Conservation (phyloP, 2,113 vertebrate species). For the Hypanus sabinus region DNA sequence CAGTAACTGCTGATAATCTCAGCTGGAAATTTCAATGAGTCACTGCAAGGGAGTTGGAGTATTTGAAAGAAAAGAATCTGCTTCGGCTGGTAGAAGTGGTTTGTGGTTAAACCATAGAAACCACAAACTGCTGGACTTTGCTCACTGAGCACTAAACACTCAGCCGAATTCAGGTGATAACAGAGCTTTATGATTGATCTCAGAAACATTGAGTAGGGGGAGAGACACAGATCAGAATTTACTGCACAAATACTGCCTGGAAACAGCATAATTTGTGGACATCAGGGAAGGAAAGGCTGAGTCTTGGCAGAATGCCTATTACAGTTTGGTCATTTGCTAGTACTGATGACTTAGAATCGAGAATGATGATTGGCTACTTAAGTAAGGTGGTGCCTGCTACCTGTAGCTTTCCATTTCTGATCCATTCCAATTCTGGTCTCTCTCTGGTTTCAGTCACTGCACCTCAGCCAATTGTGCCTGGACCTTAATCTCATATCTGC, state of each 20-base stretch:
- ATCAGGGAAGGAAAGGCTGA: background rate
- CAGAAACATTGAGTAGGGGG: background rate
- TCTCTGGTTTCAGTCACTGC: background rate
- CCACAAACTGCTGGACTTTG: background rate
- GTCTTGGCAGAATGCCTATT: background rate
- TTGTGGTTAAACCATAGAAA: background rate
- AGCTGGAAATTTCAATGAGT: background rate
- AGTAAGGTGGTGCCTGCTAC: background rate
- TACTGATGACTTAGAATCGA: background rate
- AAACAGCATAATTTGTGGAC: background rate
- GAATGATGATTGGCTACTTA: background rate
- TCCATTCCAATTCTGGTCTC: background rate
- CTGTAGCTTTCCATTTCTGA: background rate
- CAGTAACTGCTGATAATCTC: background rate
- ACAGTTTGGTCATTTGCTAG: background rate
- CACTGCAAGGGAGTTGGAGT: background rate
- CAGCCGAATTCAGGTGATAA: background rate
- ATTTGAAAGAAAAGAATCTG: background rate
- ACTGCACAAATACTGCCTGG: background rate
- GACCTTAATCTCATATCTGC: background rate
- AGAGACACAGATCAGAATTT: background rate
- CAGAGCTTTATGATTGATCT: background rate
- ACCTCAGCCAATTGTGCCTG: background rate
- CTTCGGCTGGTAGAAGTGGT: background rate
- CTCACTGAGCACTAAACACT: background rate